Evolutionary conservation across 2,113 vertebrate species (phyloP).

Genomic region (Tetrax tetrax): DNA sequence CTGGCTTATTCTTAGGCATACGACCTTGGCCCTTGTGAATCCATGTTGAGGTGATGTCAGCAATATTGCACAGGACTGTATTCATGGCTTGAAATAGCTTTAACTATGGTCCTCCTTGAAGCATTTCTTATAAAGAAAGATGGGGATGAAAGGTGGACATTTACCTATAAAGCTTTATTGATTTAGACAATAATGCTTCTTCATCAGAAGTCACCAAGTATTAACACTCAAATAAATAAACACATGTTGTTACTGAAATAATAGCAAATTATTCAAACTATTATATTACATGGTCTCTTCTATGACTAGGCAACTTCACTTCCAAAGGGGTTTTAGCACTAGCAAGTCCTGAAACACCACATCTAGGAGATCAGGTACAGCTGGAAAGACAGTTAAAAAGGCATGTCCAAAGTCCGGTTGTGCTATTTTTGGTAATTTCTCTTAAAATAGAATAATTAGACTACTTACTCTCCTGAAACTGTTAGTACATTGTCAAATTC

Average conservation of each 20-base stretch:
- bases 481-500: background rate
- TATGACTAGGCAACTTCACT: background rate
- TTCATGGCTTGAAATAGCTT: background rate
- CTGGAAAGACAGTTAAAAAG: background rate
- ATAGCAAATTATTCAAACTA: background rate
- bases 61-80: background rate
- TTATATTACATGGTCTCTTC: background rate
- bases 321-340: background rate
- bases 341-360: background rate
- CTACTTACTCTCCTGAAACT: background rate
- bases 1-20: background rate
- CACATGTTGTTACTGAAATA: background rate
- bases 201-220: background rate
- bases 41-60: background rate
- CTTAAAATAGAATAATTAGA: background rate
- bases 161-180: background rate
- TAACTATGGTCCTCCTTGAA: background rate
- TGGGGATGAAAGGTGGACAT: background rate
- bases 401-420: background rate
- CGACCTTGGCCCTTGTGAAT: background rate
- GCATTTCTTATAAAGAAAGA: background rate
- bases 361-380: background rate
- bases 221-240: background rate
- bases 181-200: background rate
- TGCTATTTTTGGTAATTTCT: background rate